Percentiles rank a stretch among this genome's conserved stretches.
Conservation (phyloP, 64 coral and sea anemone species). For the Stichodactyla helianthus region DNA sequence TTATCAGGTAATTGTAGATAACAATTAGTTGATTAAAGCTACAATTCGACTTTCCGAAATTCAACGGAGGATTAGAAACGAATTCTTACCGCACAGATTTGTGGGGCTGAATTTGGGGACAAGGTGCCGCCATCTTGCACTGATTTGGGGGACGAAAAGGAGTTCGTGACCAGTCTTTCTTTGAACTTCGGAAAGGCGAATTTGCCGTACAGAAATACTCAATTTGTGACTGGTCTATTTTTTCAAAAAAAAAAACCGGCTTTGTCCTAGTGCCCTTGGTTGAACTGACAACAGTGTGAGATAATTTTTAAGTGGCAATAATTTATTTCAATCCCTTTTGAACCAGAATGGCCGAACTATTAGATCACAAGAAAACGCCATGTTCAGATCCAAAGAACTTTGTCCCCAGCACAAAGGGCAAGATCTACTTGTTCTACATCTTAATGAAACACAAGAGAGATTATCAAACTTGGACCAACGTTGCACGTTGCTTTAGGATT, state of each 20-base stretch:
- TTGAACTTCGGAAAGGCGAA: too few species aligned
- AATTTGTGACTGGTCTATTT: too few species aligned
- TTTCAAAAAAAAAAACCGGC: too few species aligned
- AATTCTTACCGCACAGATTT: too few species aligned
- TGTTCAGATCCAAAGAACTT: constrained; percentile 68
- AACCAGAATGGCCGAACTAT: constrained; percentile 36
- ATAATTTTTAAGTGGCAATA: not conserved
- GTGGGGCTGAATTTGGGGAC: too few species aligned
- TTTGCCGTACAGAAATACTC: too few species aligned
- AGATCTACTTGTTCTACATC: constrained; percentile 81
- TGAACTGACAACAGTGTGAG: not conserved
- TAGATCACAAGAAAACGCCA: constrained; percentile 65
- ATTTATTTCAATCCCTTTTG: not conserved
- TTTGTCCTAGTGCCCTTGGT: too few species aligned
- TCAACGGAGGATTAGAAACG: too few species aligned
- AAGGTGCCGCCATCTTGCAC: too few species aligned
- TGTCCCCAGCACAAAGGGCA: constrained; percentile 55
- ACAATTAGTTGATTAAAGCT: not conserved
- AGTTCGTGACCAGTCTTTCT: too few species aligned
- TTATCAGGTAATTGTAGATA: constrained; percentile 26
- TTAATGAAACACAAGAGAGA: constrained; percentile 37
- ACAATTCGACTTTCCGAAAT: too few species aligned
- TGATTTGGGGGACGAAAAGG: too few species aligned
- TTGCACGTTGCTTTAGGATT: constrained; percentile 61
- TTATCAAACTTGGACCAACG: constrained; percentile 67